Conservation (phyloP, 2,797 vertebrate species). For the Syngnathus rostellatus region DNA sequence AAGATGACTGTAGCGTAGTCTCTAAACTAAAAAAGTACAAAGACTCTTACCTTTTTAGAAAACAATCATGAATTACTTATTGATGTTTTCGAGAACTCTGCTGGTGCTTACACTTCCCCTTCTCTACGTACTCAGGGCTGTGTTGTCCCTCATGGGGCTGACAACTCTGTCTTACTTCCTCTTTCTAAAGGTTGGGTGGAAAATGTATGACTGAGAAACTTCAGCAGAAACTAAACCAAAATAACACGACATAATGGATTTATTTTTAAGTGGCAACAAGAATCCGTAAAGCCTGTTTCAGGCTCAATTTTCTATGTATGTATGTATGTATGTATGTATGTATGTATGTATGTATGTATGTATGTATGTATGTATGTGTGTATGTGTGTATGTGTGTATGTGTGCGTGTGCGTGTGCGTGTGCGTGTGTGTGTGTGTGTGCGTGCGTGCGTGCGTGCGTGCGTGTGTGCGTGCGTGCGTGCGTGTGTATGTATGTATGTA, state of each 20-base stretch:
- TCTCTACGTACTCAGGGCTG: conserved; percentile 9
- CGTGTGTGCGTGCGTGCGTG: too few species aligned
- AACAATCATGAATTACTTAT: not conserved
- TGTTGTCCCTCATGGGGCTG: conserved; percentile 11
- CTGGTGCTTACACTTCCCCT: conserved; percentile 35
- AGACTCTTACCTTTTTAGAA: conserved; percentile 29
- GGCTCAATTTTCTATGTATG: too few species aligned
- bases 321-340: too few species aligned
- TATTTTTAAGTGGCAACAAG: not conserved
- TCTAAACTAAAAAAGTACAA: not conserved
- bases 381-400: too few species aligned
- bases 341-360: too few species aligned
- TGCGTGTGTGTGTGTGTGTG: too few species aligned
- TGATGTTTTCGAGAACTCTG: not conserved
- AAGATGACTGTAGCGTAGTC: not conserved
- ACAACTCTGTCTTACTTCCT: conserved; percentile 47
- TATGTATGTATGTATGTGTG: too few species aligned
- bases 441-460: too few species aligned
- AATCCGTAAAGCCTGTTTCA: not conserved
- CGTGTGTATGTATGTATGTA: too few species aligned
- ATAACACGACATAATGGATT: not conserved
- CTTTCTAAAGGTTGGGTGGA: conserved; percentile 28
- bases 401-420: too few species aligned
- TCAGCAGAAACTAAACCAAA: not conserved
- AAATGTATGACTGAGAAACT: conserved; percentile 24